Evolutionary conservation across 2,113 vertebrate genomes (phyloP), one percentile per base, ranked within the genome.

Genomic region (Hemibagrus wyckioides): DNA sequence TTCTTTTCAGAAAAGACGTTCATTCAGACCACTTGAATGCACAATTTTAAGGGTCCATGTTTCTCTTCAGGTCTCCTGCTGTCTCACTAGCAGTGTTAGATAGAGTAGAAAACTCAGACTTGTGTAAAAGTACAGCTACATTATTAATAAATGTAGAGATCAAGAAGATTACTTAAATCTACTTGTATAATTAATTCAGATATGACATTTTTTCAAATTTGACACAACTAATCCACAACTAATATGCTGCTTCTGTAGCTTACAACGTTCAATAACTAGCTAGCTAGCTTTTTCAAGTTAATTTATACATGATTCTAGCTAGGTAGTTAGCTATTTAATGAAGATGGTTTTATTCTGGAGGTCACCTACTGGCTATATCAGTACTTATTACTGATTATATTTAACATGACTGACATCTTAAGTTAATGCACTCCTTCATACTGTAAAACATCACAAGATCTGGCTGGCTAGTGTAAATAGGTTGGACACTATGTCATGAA

Each of bases 51-150:
- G 50, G 28, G 61, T 52, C 75, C 21, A 67, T 52, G 85, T 39
- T 57, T 25, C 36, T 73, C 23, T 80, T 33, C 75, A 39, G 39
- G 17, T 85, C 23, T 54, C 80, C 83, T 81, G 52, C 83, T 69
- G 63, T 76, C 65, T 83, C 69, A 33, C 19, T 73, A 81, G 82
- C 54, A 14, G 11, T 39, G 23, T 21, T 39, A 52, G 33, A 57
- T 39, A 80, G 52, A 57, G 33, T 6, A 56, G 30, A 36, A 36
- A 56, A 30, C 17, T 23, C 6, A 6, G 21, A 59, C 33, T 28
- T 28, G 5, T 41, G 54, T 15, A 39, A 41, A 39, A 57, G 21
- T 57, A 57, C 10, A 57, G 30, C 50, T 36, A 54, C 17, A 30
- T 13, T 11, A 23, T 15, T 80, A 23, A 33, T 54, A 41, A 76